These are phyloP conservation scores for Zaprionus lineosus DNA, from an alignment of 2,888 invertebrate species.

Conservation along the genomic window DNA sequence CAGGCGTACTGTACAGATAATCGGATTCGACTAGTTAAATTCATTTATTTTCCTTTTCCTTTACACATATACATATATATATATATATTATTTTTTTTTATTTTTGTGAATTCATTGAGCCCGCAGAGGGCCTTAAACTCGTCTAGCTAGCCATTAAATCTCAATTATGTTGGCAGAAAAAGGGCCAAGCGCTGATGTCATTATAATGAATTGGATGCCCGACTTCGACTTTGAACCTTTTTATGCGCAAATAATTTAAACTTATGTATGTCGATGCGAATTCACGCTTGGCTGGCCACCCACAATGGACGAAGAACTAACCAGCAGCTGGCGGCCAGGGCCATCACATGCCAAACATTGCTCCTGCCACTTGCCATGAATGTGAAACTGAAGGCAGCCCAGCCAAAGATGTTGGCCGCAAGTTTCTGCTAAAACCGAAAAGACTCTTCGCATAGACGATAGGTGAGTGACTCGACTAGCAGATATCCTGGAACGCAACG, in stretches of 20 bases:
- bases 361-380: background rate
- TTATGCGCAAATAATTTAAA: conserved; percentile 66
- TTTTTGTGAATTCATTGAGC: conserved; percentile 37
- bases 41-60: conserved; percentile 21
- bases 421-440: conserved; percentile 3
- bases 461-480: background rate
- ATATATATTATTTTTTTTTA: no score
- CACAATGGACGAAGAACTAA: conserved; percentile 41
- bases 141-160: conserved; percentile 64
- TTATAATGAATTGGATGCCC: conserved; percentile 66
- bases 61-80: no score
- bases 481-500: background rate
- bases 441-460: no score
- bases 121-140: conserved; percentile 41
- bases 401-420: background rate
- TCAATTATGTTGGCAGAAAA: conserved; percentile 59
- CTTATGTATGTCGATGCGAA: conserved; percentile 53
- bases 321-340: conserved; percentile 13
- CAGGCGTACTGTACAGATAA: conserved; percentile 48
- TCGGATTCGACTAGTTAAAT: conserved; percentile 57
- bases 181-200: conserved; percentile 64
- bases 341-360: conserved; percentile 15
- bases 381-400: background rate
- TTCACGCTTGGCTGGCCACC: conserved; percentile 54
- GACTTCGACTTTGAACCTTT: conserved; percentile 66